These are phyloP conservation scores for Campodea augens DNA, from an alignment of 1,140 invertebrate genomes.

Conservation along the genomic window DNA sequence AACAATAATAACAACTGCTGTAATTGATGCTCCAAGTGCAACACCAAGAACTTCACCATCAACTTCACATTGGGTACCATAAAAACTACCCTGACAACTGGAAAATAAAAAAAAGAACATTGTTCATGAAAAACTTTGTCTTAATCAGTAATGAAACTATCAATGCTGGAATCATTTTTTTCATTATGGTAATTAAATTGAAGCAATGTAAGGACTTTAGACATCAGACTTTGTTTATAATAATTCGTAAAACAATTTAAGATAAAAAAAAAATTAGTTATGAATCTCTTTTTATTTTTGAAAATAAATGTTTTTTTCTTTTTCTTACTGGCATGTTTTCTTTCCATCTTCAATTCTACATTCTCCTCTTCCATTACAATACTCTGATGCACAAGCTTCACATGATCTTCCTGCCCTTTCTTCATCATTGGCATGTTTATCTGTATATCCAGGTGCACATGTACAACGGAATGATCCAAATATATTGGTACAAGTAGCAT, in stretches of 20 bases:
- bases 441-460: slow-evolving; percentile 59
- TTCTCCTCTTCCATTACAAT: slow-evolving; percentile 60
- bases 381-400: slow-evolving; percentile 47
- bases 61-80: slow-evolving; percentile 68
- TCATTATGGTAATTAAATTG: neutral
- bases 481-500: slow-evolving; percentile 57
- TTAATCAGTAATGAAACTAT: too few relatives aligned
- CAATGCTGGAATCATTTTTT: neutral
- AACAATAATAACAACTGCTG: slow-evolving; percentile 69
- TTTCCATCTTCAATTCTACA: slow-evolving; percentile 55
- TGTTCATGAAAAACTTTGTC: neutral
- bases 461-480: slow-evolving; percentile 75
- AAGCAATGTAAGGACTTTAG: too few relatives aligned
- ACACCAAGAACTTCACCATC: slow-evolving; percentile 81
- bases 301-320: too few relatives aligned
- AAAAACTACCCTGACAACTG: slow-evolving; percentile 66
- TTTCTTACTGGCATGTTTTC: slow-evolving; percentile 53
- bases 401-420: slow-evolving; percentile 49
- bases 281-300: too few relatives aligned
- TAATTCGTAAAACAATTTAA: too few relatives aligned
- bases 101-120: slow-evolving; percentile 10
- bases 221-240: neutral
- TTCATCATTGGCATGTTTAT: slow-evolving; percentile 41
- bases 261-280: too few relatives aligned
- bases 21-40: slow-evolving; percentile 68